These are phyloP conservation scores for Papilio dardanus DNA, from an alignment of 1,140 invertebrate genomes.

Conservation along the genomic window DNA sequence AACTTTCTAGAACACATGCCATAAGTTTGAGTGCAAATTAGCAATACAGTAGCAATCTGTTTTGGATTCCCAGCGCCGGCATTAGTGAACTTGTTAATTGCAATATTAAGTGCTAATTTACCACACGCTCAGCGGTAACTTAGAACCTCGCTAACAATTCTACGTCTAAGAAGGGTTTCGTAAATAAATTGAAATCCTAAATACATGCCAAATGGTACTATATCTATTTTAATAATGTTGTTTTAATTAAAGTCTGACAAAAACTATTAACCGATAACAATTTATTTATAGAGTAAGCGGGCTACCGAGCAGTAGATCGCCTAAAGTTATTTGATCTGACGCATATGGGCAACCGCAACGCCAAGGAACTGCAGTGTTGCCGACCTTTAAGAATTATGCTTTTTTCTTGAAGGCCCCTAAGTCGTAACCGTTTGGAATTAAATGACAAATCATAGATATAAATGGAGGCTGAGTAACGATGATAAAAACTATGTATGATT, in stretches of 20 bases:
- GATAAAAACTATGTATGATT: background rate
- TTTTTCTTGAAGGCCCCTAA: too few relatives aligned
- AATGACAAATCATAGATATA: too few relatives aligned
- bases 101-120: conserved; percentile 20
- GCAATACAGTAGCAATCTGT: background rate
- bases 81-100: conserved; percentile 19
- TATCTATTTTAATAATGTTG: background rate
- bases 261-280: too few relatives aligned
- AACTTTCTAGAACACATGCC: background rate
- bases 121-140: background rate
- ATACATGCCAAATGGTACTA: background rate
- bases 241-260: background rate
- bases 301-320: too few relatives aligned
- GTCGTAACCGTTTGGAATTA: too few relatives aligned
- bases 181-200: background rate
- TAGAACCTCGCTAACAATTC: background rate
- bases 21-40: background rate
- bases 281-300: too few relatives aligned
- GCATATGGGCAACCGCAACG: too few relatives aligned
- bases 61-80: background rate
- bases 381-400: too few relatives aligned
- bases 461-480: background rate
- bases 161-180: background rate
- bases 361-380: too few relatives aligned
- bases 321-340: too few relatives aligned